phyloP scores from a whole-genome alignment of 2,888 invertebrate genomes.

The Drosophila dives region DNA sequence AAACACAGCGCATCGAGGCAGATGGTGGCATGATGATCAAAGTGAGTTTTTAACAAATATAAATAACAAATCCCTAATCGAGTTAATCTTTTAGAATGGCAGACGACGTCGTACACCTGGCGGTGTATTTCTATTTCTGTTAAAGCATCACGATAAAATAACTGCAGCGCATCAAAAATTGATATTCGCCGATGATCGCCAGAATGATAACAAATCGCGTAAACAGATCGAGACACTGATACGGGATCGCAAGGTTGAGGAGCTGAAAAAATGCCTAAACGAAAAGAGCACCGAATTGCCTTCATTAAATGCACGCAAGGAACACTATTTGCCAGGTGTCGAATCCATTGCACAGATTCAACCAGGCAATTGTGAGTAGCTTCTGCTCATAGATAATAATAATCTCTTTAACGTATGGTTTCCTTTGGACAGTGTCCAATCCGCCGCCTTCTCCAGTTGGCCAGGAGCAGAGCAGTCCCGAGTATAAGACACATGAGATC shows the following conservation, averaged over 20 bases:
- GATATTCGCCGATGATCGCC: conserved; percentile 89
- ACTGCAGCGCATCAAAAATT: conserved; percentile 88
- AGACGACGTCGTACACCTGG: conserved; percentile 93
- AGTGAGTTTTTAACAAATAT: conserved; percentile 84
- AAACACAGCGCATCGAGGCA: conserved; percentile 92
- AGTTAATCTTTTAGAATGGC: conserved; percentile 86
- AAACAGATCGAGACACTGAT: conserved; percentile 87
- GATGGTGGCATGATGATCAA: conserved; percentile 94
- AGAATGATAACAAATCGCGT: conserved; percentile 86
- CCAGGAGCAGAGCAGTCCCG: conserved; percentile 87
- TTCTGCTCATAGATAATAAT: neutral
- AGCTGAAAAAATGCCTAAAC: conserved; percentile 88
- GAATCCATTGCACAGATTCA: conserved; percentile 76
- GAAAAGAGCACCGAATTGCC: conserved; percentile 82
- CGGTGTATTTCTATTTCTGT: conserved; percentile 93
- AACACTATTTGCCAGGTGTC: conserved; percentile 71
- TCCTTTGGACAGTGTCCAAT: conserved; percentile 85
- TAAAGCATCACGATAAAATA: conserved; percentile 89
- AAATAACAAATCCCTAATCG: neutral
- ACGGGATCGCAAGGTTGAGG: conserved; percentile 88
- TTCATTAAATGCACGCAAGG: conserved; percentile 77
- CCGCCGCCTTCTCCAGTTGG: conserved; percentile 93
- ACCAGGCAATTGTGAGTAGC: conserved; percentile 72
- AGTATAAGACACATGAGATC: conserved; percentile 86
- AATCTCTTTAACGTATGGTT: neutral